Percentiles rank a stretch among this genome's conserved stretches.
Evolutionary conservation across 2,888 invertebrate species (phyloP).

Genomic region (Stenurella melanura): DNA sequence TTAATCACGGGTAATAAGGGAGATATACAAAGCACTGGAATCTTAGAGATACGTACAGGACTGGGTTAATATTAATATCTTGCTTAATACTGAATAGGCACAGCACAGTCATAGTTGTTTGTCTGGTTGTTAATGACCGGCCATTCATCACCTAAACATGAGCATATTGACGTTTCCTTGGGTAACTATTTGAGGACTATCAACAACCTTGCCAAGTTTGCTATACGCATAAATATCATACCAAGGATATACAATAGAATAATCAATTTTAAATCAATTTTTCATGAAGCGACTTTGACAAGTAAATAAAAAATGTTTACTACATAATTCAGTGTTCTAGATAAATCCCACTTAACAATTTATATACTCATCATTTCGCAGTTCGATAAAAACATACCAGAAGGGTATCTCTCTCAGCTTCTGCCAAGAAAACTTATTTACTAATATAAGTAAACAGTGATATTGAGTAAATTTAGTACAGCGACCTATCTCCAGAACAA

Average conservation of each 20-base stretch:
- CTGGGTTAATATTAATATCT: constrained; percentile 6
- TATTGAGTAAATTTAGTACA: no score
- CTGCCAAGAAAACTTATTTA: no score
- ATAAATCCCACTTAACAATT: not conserved
- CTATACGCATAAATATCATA: constrained; percentile 8
- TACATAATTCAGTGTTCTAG: not conserved
- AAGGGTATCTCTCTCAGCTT: no score
- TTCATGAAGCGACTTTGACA: not conserved
- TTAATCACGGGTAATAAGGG: no score
- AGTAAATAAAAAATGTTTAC: constrained; percentile 5
- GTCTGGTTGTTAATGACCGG: constrained; percentile 19
- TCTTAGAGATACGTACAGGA: not conserved
- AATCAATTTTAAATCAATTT: constrained; percentile 8
- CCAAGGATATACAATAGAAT: not conserved
- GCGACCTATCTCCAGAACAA: no score
- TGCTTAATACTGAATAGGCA: not conserved
- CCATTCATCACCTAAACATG: constrained; percentile 26
- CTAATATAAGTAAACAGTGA: no score
- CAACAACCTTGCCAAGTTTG: not conserved
- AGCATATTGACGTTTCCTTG: constrained; percentile 22
- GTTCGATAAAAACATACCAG: not conserved
- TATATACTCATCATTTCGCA: not conserved
- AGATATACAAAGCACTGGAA: not conserved
- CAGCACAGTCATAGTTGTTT: not conserved
- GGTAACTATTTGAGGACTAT: constrained; percentile 20